Base-by-base conservation (phyloP, 2,113 vertebrate genomes). In the Chlorodrepanis virens region DNA sequence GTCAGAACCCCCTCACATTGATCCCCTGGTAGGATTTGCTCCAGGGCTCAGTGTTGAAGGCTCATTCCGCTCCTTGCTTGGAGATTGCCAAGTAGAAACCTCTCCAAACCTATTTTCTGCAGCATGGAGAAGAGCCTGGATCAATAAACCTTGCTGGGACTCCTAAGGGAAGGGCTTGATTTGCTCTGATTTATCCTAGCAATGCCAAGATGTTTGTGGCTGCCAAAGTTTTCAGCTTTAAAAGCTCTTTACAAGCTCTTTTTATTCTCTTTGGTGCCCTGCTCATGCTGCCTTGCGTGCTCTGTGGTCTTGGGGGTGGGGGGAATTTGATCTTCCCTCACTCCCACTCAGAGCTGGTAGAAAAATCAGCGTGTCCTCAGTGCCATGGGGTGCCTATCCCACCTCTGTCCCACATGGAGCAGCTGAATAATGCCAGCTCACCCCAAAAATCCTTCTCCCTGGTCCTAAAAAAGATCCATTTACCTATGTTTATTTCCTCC, bases 171-270 rank as follows among this genome's bases (percentile, higher is more conserved):
- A 85, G 54, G 37, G 24, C 49, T 69, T 61, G 45, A 45, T 37
- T 45, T 71, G 37, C 31, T 81, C 49, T 61, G 40, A 53, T 75
- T 82, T 87, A 59, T 77, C 61, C 56, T 22, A n/a, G 67, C 2
- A 0, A 33, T 42, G 76, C 75, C 40, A 49, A 29, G 57, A 42
- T 33, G 39, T 53, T 44, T 0, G 0, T 2, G 1, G 23, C 77
- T 65, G 53, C 22, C 39, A 21, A 7, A 22, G 4, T 23, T 20
- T 80, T 70, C 50, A 64, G 27, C 11, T 94, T 83, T 40, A 33
- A 57, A 70, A 68, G 7, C 14, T 71, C 70, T 88, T 70, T 21
- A 3, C 7, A 53, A 84, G 31, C 17, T 60, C 7, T 44, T 93
- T 47, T 64, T 39, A 7, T 76, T 83, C 56, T 81, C 20, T n/a